Conservation (phyloP, 1,140 invertebrate genomes). For the Plodia interpunctella region DNA sequence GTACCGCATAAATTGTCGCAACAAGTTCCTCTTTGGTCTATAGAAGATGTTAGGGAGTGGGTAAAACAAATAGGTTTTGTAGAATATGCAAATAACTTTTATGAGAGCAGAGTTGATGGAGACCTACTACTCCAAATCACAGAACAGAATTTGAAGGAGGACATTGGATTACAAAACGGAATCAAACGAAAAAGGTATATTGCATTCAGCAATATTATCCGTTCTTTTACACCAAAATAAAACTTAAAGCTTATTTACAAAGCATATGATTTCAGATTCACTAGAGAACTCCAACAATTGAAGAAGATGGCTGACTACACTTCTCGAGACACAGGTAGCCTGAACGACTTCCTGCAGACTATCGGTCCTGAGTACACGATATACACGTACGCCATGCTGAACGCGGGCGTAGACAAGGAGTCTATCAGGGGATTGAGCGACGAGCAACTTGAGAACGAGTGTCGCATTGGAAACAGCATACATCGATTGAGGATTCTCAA, state of each 20-base stretch:
- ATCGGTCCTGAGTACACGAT: slow-evolving; percentile 95
- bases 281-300: slow-evolving; percentile 94
- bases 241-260: slow-evolving; percentile 10
- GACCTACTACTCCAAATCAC: slow-evolving; percentile 96
- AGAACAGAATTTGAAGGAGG: slow-evolving; percentile 93
- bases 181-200: slow-evolving; percentile 90
- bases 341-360: slow-evolving; percentile 93
- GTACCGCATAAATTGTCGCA: slow-evolving; percentile 98
- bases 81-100: slow-evolving; percentile 89
- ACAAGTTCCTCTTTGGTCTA: slow-evolving; percentile 98
- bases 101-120: slow-evolving; percentile 96
- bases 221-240: no score
- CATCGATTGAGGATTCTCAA: slow-evolving; percentile 94
- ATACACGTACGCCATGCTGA: slow-evolving; percentile 98
- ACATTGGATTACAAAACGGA: slow-evolving; percentile 95
- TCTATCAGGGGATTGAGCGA: slow-evolving; percentile 89
- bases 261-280: slow-evolving; percentile 82
- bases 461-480: slow-evolving; percentile 95
- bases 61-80: slow-evolving; percentile 98
- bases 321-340: slow-evolving; percentile 92
- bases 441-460: slow-evolving; percentile 93
- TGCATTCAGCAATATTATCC: neutral
- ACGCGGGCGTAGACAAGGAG: slow-evolving; percentile 94
- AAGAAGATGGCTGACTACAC: slow-evolving; percentile 99
- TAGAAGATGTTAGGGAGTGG: slow-evolving; percentile 98